Conservation (phyloP, 30 jellyfish, hydroid and myxozoan species). For the Aurelia sp. region DNA sequence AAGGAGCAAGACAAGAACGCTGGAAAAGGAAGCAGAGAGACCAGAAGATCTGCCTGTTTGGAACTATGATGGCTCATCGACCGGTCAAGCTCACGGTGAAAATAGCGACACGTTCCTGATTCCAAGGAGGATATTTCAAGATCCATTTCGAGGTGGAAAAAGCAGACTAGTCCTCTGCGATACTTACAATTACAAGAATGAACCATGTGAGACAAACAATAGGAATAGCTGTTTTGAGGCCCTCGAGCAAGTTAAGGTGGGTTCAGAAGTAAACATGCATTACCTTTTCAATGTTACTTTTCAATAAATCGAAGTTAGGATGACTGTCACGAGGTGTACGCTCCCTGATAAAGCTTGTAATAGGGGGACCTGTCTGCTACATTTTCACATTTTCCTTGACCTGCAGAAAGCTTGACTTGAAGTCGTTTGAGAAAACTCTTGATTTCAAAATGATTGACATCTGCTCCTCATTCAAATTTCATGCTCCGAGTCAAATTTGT, state of each 20-base stretch:
- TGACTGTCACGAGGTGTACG: too few relatives aligned
- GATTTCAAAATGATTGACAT: too few relatives aligned
- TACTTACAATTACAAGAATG: conserved; percentile 79
- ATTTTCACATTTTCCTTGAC: too few relatives aligned
- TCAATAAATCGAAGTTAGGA: too few relatives aligned
- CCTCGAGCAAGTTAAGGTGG: conserved; percentile 80
- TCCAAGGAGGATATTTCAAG: conserved; percentile 88
- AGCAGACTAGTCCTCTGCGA: conserved; percentile 87
- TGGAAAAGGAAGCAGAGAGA: conserved; percentile 74
- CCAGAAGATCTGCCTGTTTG: conserved; percentile 85
- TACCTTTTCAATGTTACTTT: too few relatives aligned
- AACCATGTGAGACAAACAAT: conserved; percentile 78
- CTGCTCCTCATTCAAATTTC: too few relatives aligned
- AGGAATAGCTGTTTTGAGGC: conserved; percentile 77
- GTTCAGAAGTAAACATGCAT: too few relatives aligned
- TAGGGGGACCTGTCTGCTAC: too few relatives aligned
- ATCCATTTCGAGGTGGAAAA: conserved; percentile 89
- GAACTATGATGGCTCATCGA: conserved; percentile 97
- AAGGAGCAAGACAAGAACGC: conserved; percentile 87
- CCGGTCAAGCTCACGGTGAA: conserved; percentile 91
- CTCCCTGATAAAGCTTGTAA: too few relatives aligned
- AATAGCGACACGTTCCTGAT: conserved; percentile 89
- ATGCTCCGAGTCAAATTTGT: too few relatives aligned
- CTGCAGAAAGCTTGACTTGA: too few relatives aligned
- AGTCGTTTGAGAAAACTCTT: too few relatives aligned